phyloP scores from a whole-genome alignment of 2,797 vertebrate genomes.

The Gobio occitaniae region DNA sequence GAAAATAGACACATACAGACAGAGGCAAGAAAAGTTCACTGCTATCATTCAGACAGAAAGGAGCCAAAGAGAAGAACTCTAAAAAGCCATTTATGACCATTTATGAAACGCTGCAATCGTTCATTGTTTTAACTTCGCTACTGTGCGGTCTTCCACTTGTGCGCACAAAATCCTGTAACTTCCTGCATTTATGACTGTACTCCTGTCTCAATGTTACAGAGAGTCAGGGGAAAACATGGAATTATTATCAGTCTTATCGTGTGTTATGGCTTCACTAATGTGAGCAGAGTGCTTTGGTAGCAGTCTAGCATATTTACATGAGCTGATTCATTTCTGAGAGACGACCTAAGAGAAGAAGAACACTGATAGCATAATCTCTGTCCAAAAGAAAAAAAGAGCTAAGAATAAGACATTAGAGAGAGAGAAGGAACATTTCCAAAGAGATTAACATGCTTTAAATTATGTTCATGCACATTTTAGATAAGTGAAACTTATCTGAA shows the following conservation, averaged over 20 bases:
- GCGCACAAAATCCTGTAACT: constrained; percentile 5
- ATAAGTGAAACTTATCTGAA: background rate
- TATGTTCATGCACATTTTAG: background rate
- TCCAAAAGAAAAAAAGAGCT: background rate
- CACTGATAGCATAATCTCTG: constrained; percentile 22
- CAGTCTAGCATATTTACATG: constrained; percentile 69
- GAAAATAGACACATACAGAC: background rate
- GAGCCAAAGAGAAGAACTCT: background rate
- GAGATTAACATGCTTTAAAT: background rate
- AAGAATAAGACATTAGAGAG: constrained; percentile 38
- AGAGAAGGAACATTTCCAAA: background rate
- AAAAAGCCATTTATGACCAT: constrained; percentile 19
- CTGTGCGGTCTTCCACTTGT: background rate
- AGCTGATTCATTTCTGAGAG: constrained; percentile 42
- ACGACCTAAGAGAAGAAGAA: constrained; percentile 8
- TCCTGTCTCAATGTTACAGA: constrained; percentile 46
- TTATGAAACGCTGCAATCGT: background rate
- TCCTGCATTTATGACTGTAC: constrained; percentile 50
- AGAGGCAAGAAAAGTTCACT: background rate
- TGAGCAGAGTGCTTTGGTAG: constrained; percentile 78
- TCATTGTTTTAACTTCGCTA: constrained; percentile 12
- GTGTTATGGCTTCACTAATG: constrained; percentile 71
- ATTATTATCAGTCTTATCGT: constrained; percentile 75
- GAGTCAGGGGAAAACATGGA: constrained; percentile 65
- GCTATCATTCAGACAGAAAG: constrained; percentile 1